phyloP scores from a whole-genome alignment of 2,888 invertebrate genomes.

The Mactromeris polynyma region DNA sequence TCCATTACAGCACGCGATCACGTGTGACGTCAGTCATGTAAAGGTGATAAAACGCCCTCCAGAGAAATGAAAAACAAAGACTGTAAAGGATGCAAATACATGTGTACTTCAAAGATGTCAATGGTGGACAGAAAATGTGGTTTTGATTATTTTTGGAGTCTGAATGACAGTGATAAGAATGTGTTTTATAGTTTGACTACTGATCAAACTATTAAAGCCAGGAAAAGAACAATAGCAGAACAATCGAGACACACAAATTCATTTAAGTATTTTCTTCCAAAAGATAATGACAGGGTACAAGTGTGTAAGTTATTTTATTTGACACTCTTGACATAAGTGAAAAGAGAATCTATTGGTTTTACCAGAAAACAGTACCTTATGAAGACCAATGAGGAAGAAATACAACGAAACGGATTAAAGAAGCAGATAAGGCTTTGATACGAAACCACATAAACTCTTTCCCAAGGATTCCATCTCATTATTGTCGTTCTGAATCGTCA shows the following conservation, averaged over 20 bases:
- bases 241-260: constrained; percentile 26
- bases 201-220: constrained; percentile 54
- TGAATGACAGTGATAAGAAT: too few relatives aligned
- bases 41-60: too few relatives aligned
- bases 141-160: too few relatives aligned
- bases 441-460: constrained; percentile 58
- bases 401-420: constrained; percentile 20
- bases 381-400: constrained; percentile 36
- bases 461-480: constrained; percentile 48
- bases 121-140: too few relatives aligned
- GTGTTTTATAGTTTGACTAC: not conserved
- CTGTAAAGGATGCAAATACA: too few relatives aligned
- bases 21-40: too few relatives aligned
- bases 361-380: constrained; percentile 7
- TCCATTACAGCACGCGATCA: too few relatives aligned
- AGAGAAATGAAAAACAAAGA: too few relatives aligned
- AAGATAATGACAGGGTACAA: constrained; percentile 23
- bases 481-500: constrained; percentile 36
- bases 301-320: constrained; percentile 60
- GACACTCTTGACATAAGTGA: constrained; percentile 50
- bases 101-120: too few relatives aligned
- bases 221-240: constrained; percentile 33
- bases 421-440: constrained; percentile 19
- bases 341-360: constrained; percentile 40
- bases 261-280: constrained; percentile 32